Percentiles rank a stretch among this genome's conserved stretches.
phyloP scores from a whole-genome alignment of 2,797 vertebrate species.

The Apogon hyalosoma region DNA sequence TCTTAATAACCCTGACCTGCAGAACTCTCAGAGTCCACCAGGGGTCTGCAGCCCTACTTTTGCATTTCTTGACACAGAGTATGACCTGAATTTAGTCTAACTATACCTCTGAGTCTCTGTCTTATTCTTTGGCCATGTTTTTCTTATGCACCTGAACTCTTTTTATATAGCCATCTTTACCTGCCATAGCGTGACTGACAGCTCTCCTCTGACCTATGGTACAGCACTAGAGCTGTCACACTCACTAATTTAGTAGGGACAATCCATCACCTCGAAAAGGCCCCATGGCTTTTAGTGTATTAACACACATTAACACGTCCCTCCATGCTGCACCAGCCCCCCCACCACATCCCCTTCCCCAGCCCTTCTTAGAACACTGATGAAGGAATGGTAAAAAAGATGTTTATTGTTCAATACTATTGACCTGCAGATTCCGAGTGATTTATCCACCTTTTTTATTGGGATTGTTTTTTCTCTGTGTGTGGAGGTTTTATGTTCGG shows the following conservation, averaged over 20 bases:
- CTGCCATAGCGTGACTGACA: constrained; percentile 39
- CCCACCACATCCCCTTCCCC: constrained; percentile 26
- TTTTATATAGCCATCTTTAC: constrained; percentile 20
- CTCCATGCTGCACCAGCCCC: constrained; percentile 38
- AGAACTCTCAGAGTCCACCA: no score
- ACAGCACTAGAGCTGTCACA: constrained; percentile 59
- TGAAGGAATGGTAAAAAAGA: constrained; percentile 49
- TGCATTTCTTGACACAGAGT: no score
- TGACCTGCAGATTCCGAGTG: constrained; percentile 63
- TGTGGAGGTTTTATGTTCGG: constrained; percentile 48
- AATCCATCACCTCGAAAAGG: constrained; percentile 69
- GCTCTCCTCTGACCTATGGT: constrained; percentile 52
- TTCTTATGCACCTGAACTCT: constrained; percentile 18
- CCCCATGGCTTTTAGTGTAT: constrained; percentile 80
- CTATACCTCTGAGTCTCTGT: neutral
- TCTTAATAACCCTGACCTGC: no score
- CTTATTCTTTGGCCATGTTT: constrained; percentile 17
- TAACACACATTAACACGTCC: constrained; percentile 77
- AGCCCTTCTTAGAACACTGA: constrained; percentile 43
- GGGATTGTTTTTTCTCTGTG: constrained; percentile 51
- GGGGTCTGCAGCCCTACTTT: no score
- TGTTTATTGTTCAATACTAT: constrained; percentile 70
- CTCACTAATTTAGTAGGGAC: constrained; percentile 69
- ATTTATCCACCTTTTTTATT: constrained; percentile 75
- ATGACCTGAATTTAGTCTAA: constrained; percentile 6